These are phyloP conservation scores for Augochlorella aurata DNA, from an alignment of 2,888 invertebrate genomes.

Conservation along the genomic window DNA sequence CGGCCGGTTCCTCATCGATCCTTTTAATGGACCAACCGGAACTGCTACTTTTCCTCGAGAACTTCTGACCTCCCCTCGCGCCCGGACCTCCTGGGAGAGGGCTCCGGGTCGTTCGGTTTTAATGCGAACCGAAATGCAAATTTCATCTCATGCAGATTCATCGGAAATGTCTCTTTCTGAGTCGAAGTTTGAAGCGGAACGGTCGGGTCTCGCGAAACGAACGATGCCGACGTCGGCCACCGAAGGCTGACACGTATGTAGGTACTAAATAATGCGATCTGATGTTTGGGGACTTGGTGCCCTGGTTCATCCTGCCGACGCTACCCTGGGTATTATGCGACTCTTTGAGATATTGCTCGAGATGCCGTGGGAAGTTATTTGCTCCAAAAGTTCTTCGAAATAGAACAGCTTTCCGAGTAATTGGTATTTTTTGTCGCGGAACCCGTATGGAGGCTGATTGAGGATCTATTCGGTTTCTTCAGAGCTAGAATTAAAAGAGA, in stretches of 20 bases:
- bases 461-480: no score
- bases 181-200: background rate
- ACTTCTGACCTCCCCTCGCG: background rate
- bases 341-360: background rate
- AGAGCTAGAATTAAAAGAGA: no score
- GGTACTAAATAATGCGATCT: conserved; percentile 17
- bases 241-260: conserved; percentile 16
- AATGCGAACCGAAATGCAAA: background rate
- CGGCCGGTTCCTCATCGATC: background rate
- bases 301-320: background rate
- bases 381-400: no score
- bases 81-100: background rate
- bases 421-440: no score
- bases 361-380: no score
- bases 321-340: background rate
- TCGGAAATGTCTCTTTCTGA: no score
- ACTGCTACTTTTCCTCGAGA: background rate
- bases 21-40: background rate
- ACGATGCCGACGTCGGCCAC: background rate
- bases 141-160: background rate
- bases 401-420: no score
- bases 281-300: background rate
- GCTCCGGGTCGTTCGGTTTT: background rate
- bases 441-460: no score
- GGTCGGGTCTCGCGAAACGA: conserved; percentile 4